Conservation (phyloP, 2,113 vertebrate genomes). For the Bostrychus sinensis region DNA sequence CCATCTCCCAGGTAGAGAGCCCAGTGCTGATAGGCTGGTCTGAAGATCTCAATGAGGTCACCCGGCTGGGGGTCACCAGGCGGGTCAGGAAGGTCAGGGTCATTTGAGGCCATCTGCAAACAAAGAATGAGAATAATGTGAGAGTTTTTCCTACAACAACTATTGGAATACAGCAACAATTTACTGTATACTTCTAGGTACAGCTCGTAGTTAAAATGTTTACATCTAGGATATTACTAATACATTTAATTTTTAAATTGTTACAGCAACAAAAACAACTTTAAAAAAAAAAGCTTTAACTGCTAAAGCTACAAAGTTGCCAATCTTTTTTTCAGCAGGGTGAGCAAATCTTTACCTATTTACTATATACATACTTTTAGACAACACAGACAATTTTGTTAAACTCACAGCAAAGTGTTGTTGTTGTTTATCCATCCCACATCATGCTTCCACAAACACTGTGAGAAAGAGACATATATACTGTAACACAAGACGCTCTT, state of each 20-base stretch:
- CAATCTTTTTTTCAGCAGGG: too few relatives aligned
- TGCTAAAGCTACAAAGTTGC: too few relatives aligned
- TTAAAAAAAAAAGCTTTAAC: too few relatives aligned
- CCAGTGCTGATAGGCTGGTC: constrained; percentile 91
- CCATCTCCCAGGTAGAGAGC: constrained; percentile 92
- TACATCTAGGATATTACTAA: too few relatives aligned
- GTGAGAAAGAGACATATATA: constrained; percentile 22
- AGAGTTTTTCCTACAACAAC: not conserved
- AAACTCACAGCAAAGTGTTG: constrained; percentile 64
- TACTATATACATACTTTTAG: not conserved
- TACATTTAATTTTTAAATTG: too few relatives aligned
- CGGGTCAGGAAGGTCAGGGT: constrained; percentile 66
- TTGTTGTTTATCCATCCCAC: constrained; percentile 81
- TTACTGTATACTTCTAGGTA: not conserved
- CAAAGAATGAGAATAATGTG: constrained; percentile 4
- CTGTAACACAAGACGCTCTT: not conserved
- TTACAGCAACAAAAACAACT: too few relatives aligned
- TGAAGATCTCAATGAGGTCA: constrained; percentile 93
- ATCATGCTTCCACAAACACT: constrained; percentile 80
- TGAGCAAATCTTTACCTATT: too few relatives aligned
- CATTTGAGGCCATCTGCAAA: constrained; percentile 83
- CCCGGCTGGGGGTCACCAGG: constrained; percentile 83
- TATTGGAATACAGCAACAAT: not conserved
- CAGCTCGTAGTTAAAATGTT: too few relatives aligned
- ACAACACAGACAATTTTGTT: not conserved